phyloP scores from a whole-genome alignment of 2,888 invertebrate genomes.

The Polymixis lichenea region DNA sequence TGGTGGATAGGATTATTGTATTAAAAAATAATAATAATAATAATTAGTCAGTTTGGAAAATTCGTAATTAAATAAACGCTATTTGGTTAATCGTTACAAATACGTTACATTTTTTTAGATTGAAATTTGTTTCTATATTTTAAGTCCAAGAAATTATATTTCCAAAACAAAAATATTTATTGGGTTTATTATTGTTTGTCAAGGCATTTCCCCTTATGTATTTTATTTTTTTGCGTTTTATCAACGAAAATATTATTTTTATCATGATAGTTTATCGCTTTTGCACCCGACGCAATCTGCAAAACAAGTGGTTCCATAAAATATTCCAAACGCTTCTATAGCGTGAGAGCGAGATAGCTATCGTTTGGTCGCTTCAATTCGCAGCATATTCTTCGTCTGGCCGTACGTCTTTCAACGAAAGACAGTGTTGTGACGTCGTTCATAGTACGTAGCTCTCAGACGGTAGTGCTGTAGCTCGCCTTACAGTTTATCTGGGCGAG shows the following conservation, averaged over 20 bases:
- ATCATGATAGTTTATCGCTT: slow-evolving; percentile 77
- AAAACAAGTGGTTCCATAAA: slow-evolving; percentile 89
- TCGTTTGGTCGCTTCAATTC: slow-evolving; percentile 81
- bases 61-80: background rate
- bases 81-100: background rate
- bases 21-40: background rate
- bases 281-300: slow-evolving; percentile 88
- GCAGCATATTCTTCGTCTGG: slow-evolving; percentile 80
- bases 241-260: slow-evolving; percentile 69
- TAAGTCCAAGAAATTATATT: background rate
- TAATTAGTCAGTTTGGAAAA: background rate
- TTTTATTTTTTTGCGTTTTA: slow-evolving; percentile 43
- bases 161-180: slow-evolving; percentile 26
- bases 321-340: slow-evolving; percentile 89
- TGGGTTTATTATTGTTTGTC: slow-evolving; percentile 20
- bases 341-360: slow-evolving; percentile 84
- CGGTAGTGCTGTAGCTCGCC: slow-evolving; percentile 88
- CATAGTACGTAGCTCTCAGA: slow-evolving; percentile 91
- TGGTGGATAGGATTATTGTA: background rate
- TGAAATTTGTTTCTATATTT: background rate
- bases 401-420: slow-evolving; percentile 83
- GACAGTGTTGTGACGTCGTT: slow-evolving; percentile 85
- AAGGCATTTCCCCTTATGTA: slow-evolving; percentile 55
- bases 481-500: slow-evolving; percentile 81
- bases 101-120: no score